Percentiles rank a stretch among this genome's conserved stretches.
Evolutionary conservation across 2,888 invertebrate species (phyloP).

Genomic region (Onchidella celtica): DNA sequence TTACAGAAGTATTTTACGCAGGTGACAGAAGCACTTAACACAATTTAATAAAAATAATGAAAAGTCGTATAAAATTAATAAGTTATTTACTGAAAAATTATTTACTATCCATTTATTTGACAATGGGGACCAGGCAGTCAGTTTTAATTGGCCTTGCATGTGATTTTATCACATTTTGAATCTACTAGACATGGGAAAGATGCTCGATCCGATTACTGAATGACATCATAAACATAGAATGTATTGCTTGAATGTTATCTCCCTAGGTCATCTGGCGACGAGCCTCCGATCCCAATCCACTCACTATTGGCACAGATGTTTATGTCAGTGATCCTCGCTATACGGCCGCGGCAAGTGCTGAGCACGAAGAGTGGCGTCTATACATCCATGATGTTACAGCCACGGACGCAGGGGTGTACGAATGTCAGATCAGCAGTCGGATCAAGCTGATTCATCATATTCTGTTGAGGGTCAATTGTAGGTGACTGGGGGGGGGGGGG

Average conservation of each 20-base stretch:
- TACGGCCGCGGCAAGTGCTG: constrained; percentile 58
- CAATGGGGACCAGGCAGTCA: no score
- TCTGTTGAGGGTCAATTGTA: constrained; percentile 62
- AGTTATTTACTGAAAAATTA: no score
- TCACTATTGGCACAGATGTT: constrained; percentile 67
- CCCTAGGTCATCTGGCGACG: constrained; percentile 70
- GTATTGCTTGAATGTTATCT: neutral
- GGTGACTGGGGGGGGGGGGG: no score
- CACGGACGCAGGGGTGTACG: constrained; percentile 69
- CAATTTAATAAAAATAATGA: no score
- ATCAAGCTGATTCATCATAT: constrained; percentile 60
- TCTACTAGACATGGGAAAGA: no score
- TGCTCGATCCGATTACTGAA: no score
- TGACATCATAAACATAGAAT: neutral
- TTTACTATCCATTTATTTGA: no score
- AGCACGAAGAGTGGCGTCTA: constrained; percentile 68
- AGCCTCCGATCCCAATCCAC: constrained; percentile 68
- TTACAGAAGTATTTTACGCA: no score
- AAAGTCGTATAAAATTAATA: no score
- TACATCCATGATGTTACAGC: constrained; percentile 65
- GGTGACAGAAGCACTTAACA: no score
- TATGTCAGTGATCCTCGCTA: constrained; percentile 67
- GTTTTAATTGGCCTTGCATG: no score
- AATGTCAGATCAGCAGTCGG: constrained; percentile 71
- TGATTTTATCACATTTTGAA: no score